Evolutionary conservation across 1,140 invertebrate species (phyloP), one percentile per base, ranked within the genome.

Genomic region (Ceratosolen solmsi): DNA sequence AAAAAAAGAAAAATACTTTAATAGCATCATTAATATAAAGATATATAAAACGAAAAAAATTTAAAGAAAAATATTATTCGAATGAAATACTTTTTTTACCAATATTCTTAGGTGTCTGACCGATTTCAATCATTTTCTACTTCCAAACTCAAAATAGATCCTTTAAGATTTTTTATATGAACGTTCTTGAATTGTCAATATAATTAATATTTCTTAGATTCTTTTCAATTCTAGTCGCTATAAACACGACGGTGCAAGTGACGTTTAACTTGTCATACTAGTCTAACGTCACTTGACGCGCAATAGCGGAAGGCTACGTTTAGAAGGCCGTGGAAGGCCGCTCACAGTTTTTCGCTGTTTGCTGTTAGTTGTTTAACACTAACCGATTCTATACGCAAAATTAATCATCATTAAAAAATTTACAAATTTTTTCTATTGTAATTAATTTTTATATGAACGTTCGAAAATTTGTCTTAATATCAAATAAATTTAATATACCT

Each of bases 281-380:
- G 76, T 75, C 71, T 72, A 76, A 84, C 85, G 86, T 87, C 85
- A 88, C 82, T 86, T 65, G 83, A 36, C 56, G 83, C 81, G 84
- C 84, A 88, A 87, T 86, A 88, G 85, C 87, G 87, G 87, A 89
- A 90, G 89, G 87, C 85, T 89, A 85, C 49, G 63, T 36, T 77
- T 75, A 85, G 85, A 89, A 89, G 88, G 87, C 85, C 88, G 71
- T 80, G 85, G 82, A 83, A 87, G 60, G 79, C 72, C 73, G 70
- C 82, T 83, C 81, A 76, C 82, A n/a, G 56, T 15, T 76, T 7
- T 65, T 46, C 33, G 36, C 20, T 75, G 5, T 41, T 58, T 74
- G 30, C 49, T 75, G 13, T 41, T 58, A 56, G 11, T 46, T 75
- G 5, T 27, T 38, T 7, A 54, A 22, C 33, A 33, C 25, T 73